Evolutionary conservation across 2,888 invertebrate genomes (phyloP), one percentile per base, ranked within the genome.

Genomic region (Eucera pruinosa): DNA sequence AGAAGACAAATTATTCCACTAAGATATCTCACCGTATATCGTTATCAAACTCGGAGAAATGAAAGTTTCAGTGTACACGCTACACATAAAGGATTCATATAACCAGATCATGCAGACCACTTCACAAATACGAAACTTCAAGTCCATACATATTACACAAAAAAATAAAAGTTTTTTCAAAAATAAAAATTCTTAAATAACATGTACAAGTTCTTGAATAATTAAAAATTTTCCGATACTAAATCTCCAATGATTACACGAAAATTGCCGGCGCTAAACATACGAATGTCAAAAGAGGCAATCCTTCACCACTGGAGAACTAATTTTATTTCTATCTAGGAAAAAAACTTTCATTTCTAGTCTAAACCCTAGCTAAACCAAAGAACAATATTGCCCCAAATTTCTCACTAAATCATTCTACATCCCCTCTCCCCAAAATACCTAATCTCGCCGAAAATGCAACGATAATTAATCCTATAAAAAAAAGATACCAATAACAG

Each of bases 91-190:
- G 20, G 33, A 15, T 25, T 30, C 18, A 47, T 15, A 52, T 48
- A 33, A 62, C 25, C 23, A 39, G 23, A 47, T 15, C 73, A 72
- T 73, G 54, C 73, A 33, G 11, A 65, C 43, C 20, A 33, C 30
- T 25, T 58, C 30, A 47, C 60, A 54, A 50, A 39, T 5, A 25
- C 30, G 33, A 39, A 30, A 30, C 18, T 5, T 18, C 39, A 5
- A 52, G n/a, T n/a, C n/a, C n/a, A n/a, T n/a, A n/a, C n/a, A n/a
- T n/a, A n/a, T n/a, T n/a, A n/a, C n/a, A n/a, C n/a, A n/a, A n/a
- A n/a, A n/a, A 33, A 33, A 33, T 33, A 33, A 7, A 23, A 58
- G 27, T 60, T 20, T 7, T 9, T 13, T 20, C 43, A 9, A 27
- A 27, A 6, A n/a, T 20, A 1, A 15, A n/a, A 18, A 52, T 30